Conservation (phyloP, 2,113 vertebrate genomes). For the Probosciger aterrimus region DNA sequence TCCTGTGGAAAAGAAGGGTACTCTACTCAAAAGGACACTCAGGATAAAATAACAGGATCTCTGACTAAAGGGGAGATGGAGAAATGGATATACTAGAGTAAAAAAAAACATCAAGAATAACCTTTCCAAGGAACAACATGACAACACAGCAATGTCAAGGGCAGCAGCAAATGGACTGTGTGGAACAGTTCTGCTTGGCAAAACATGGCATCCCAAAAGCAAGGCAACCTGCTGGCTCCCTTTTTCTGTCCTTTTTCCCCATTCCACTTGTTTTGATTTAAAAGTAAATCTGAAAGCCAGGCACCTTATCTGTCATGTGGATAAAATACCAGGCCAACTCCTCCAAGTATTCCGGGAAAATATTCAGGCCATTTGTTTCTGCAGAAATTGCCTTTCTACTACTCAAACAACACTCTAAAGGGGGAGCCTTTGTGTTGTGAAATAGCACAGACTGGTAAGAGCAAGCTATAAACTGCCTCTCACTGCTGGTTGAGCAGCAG, state of each 20-base stretch:
- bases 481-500: fast-evolving
- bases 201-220: not conserved
- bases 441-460: not conserved
- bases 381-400: not conserved
- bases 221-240: not conserved
- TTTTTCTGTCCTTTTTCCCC: not conserved
- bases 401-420: not conserved
- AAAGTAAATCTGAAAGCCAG: not conserved
- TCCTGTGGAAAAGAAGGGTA: not conserved
- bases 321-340: not conserved
- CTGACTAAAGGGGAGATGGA: not conserved
- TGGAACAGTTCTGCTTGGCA: not conserved
- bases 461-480: not conserved
- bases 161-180: fast-evolving
- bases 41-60: not conserved
- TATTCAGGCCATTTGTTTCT: not conserved
- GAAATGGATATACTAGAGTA: not conserved
- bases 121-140: not conserved
- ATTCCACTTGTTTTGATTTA: not conserved
- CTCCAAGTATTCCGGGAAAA: not conserved
- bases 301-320: not conserved
- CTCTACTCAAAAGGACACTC: not conserved
- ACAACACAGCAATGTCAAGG: not conserved
- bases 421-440: not conserved
- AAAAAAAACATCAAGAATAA: not conserved